These are phyloP conservation scores for Calliopsis andreniformis DNA, from an alignment of 1,140 invertebrate species.

Conservation along the genomic window DNA sequence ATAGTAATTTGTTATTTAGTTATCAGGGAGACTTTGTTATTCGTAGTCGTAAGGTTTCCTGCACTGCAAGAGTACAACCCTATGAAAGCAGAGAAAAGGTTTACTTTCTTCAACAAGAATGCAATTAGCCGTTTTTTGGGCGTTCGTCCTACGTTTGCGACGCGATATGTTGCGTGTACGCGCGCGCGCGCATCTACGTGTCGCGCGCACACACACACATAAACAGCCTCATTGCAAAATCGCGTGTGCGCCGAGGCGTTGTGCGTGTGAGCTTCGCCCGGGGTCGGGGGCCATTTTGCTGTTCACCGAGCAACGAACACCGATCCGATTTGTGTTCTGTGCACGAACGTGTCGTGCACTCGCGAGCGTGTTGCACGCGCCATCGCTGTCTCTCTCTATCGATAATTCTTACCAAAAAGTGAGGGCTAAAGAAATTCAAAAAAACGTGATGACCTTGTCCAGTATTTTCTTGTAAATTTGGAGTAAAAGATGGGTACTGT, in stretches of 20 bases:
- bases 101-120: neutral
- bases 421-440: neutral
- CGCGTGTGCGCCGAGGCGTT: slow-evolving; percentile 71
- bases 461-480: too few species aligned
- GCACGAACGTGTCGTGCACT: slow-evolving; percentile 42
- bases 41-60: too few species aligned
- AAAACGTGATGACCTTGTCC: neutral
- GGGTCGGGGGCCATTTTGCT: slow-evolving; percentile 75
- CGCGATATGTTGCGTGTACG: slow-evolving; percentile 44
- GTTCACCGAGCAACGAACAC: slow-evolving; percentile 60
- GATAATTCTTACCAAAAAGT: too few species aligned
- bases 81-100: neutral
- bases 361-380: slow-evolving; percentile 44
- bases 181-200: neutral
- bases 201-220: slow-evolving; percentile 19
- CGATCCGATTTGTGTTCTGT: slow-evolving; percentile 57
- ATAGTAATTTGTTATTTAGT: too few species aligned
- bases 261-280: slow-evolving; percentile 57
- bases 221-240: slow-evolving; percentile 65
- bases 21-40: too few species aligned
- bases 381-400: neutral
- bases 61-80: too few species aligned
- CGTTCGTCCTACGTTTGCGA: slow-evolving; percentile 20
- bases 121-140: neutral
- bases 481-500: too few species aligned